Conservation (phyloP, 2,888 invertebrate species). For the Synanthedon tipuliformis region DNA sequence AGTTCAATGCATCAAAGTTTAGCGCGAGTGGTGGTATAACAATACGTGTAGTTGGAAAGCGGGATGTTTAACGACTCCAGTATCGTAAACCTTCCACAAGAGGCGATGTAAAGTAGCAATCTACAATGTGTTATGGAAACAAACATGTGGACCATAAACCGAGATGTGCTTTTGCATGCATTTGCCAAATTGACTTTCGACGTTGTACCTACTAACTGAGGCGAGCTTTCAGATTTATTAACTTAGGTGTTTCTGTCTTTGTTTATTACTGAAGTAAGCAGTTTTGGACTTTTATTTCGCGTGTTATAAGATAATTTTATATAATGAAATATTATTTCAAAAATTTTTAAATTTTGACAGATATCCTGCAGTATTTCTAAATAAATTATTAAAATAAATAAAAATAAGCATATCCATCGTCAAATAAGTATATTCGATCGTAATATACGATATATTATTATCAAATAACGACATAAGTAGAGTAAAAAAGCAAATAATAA, state of each 20-base stretch:
- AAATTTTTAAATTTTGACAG: no score
- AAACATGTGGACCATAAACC: constrained; percentile 16
- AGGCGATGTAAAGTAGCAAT: constrained; percentile 16
- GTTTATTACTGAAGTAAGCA: neutral
- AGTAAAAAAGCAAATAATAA: no score
- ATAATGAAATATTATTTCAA: no score
- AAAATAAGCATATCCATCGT: no score
- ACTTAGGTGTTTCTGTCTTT: neutral
- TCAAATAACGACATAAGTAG: no score
- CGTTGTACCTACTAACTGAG: constrained; percentile 6
- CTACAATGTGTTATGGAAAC: constrained; percentile 12
- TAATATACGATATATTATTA: no score
- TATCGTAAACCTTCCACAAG: constrained; percentile 18
- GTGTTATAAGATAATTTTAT: no score
- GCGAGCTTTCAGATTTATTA: constrained; percentile 1
- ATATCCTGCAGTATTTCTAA: no score
- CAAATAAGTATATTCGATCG: no score
- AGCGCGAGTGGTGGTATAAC: neutral
- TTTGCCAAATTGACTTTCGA: constrained; percentile 23
- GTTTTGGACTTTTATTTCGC: neutral
- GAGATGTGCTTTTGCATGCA: constrained; percentile 16
- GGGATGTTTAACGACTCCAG: constrained; percentile 8
- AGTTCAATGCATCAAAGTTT: neutral
- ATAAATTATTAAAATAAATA: no score
- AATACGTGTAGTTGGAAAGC: neutral